phyloP scores from a whole-genome alignment of 2,113 vertebrate species.

The Sinocyclocheilus anophthalmus region DNA sequence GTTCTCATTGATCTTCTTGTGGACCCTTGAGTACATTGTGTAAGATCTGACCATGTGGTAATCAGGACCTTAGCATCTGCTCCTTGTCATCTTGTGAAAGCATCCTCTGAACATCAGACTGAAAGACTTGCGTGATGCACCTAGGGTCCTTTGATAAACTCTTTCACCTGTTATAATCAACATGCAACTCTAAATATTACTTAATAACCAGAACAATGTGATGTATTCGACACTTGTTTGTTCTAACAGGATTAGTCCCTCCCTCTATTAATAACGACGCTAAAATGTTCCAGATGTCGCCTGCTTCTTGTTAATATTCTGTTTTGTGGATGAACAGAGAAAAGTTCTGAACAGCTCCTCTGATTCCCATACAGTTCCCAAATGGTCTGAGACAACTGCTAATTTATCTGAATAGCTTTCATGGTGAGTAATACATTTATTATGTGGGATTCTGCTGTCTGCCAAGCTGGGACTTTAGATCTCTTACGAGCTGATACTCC shows the following conservation, averaged over 20 bases:
- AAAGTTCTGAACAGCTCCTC: background rate
- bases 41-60: slow-evolving; percentile 30
- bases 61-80: slow-evolving; percentile 26
- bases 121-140: background rate
- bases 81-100: background rate
- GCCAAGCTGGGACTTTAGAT: background rate
- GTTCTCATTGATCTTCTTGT: background rate
- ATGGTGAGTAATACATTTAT: slow-evolving; percentile 25
- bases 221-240: slow-evolving; percentile 13
- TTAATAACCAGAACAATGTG: slow-evolving; percentile 9
- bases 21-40: slow-evolving; percentile 1
- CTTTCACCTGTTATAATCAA: slow-evolving; percentile 6
- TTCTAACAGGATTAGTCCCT: slow-evolving; percentile 1
- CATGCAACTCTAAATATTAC: background rate
- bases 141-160: too few species aligned
- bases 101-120: slow-evolving; percentile 13
- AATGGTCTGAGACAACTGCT: background rate
- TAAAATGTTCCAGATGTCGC: background rate
- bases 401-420: slow-evolving; percentile 19
- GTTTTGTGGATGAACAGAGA: slow-evolving; percentile 11
- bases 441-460: slow-evolving; percentile 1
- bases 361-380: too few species aligned
- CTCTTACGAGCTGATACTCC: background rate
- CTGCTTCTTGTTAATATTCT: slow-evolving; percentile 47
- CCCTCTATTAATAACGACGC: background rate